Evolutionary conservation across 2,797 vertebrate genomes (phyloP).

Genomic region (Muscicapa striata): DNA sequence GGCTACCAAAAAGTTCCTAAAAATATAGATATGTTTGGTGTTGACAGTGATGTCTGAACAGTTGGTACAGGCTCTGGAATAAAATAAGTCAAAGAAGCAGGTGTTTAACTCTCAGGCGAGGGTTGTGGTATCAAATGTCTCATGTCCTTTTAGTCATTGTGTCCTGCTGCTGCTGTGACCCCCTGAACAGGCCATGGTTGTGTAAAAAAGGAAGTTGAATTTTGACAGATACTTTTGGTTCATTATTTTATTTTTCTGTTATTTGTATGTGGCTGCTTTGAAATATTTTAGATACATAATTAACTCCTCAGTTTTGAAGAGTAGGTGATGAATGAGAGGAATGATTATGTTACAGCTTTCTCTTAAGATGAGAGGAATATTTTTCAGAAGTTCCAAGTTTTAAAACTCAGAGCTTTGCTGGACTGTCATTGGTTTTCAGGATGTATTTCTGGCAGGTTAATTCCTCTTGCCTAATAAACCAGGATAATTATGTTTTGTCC

Average conservation of each 20-base stretch:
- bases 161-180: background rate
- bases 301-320: background rate
- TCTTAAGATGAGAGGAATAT: background rate
- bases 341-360: background rate
- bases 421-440: background rate
- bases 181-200: accelerated
- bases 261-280: background rate
- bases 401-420: background rate
- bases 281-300: background rate
- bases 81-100: background rate
- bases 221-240: background rate
- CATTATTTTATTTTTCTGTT: background rate
- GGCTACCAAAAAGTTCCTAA: background rate
- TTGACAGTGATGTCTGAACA: background rate
- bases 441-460: background rate
- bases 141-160: background rate
- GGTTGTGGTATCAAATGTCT: background rate
- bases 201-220: background rate
- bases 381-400: background rate
- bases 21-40: background rate
- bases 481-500: background rate
- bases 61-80: background rate
- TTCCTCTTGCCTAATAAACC: background rate
- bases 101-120: background rate
- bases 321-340: background rate